A percentile compares a stretch with the other conserved stretches of the same genome.
Evolutionary conservation across 2,113 vertebrate species (phyloP).

Genomic region (Lanius ludovicianus): DNA sequence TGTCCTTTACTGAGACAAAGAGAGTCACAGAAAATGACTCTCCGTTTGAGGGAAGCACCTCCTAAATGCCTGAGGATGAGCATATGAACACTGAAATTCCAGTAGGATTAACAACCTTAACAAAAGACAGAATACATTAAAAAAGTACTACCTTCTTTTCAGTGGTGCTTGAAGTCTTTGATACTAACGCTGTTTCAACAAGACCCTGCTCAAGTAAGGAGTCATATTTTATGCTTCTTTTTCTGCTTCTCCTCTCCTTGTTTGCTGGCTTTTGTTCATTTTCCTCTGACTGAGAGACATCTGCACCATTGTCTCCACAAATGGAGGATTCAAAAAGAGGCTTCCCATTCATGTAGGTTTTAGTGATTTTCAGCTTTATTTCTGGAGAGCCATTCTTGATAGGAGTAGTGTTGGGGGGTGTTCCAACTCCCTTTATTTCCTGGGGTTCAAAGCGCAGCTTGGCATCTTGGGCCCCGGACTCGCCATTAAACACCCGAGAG

Average conservation of each 20-base stretch:
- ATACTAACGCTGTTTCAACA: conserved; percentile 59
- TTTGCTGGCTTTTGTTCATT: conserved; percentile 72
- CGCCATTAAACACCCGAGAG: conserved; percentile 89
- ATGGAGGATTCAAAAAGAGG: conserved; percentile 85
- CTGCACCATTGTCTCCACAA: conserved; percentile 79
- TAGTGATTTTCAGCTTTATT: conserved; percentile 90
- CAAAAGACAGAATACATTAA: neutral
- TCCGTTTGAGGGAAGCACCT: neutral
- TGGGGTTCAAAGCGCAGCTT: conserved; percentile 81
- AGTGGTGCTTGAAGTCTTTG: conserved; percentile 60
- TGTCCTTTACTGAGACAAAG: neutral
- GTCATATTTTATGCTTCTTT: conserved; percentile 78
- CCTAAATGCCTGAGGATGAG: neutral
- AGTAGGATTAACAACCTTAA: neutral
- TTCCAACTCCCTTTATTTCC: conserved; percentile 81
- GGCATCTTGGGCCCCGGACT: conserved; percentile 81
- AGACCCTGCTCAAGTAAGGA: conserved; percentile 74
- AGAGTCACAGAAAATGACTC: neutral
- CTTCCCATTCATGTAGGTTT: conserved; percentile 87
- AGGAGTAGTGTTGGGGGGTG: conserved; percentile 77
- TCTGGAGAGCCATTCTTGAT: conserved; percentile 85
- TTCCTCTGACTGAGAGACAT: conserved; percentile 63
- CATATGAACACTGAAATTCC: neutral
- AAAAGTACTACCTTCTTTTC: conserved; percentile 71
- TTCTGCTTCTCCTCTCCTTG: conserved; percentile 78